phyloP scores from a whole-genome alignment of 2,113 vertebrate species.

The human region GRCh38 chr13:83105001-83105500 shows the following conservation, averaged over 20 bases:
- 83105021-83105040: background rate
- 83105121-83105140: background rate
- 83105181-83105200: background rate
- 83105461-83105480: background rate
- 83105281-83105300: background rate
- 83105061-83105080: background rate
- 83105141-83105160: background rate
- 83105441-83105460: background rate
- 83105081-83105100: background rate
- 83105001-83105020: background rate
- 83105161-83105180: background rate
- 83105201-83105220: background rate
- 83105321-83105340: background rate
- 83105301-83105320: background rate
- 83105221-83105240: background rate
- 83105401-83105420: background rate
- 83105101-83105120: background rate
- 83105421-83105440: background rate
- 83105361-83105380: background rate
- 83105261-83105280: background rate
- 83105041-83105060: background rate
- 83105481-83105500: background rate
- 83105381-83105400: background rate
- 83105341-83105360: background rate
- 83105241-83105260: background rate